Conservation (phyloP, 2,113 vertebrate genomes). For the Callospermophilus lateralis region DNA sequence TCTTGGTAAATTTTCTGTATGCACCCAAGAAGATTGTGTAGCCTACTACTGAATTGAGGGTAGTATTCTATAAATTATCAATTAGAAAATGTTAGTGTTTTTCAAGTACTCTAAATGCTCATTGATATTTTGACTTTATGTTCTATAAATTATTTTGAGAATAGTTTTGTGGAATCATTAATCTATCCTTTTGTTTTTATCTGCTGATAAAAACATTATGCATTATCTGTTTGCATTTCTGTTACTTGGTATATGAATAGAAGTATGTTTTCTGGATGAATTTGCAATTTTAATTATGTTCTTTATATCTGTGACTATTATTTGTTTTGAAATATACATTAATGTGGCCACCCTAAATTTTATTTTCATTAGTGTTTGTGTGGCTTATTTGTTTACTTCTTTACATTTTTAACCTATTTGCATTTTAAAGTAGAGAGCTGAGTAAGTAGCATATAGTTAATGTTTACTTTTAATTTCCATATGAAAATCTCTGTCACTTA, state of each 20-base stretch:
- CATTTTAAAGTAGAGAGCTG: not conserved
- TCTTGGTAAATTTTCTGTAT: not conserved
- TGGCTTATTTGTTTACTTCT: not conserved
- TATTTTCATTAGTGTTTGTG: not conserved
- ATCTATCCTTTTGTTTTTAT: not conserved
- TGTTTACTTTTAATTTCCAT: not conserved
- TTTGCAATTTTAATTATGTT: not conserved
- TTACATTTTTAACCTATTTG: not conserved
- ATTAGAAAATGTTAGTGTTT: not conserved
- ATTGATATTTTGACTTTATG: not conserved
- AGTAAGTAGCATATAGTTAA: not conserved
- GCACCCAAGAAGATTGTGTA: not conserved
- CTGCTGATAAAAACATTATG: too few relatives aligned
- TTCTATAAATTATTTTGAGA: not conserved
- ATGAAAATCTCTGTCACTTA: not conserved
- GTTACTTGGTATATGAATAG: not conserved
- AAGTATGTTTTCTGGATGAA: not conserved
- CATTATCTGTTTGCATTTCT: not conserved
- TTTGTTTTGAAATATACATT: not conserved
- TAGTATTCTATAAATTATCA: not conserved
- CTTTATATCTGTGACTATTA: not conserved
- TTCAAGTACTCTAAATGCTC: not conserved
- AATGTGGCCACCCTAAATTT: not conserved
- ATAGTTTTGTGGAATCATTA: too few relatives aligned
- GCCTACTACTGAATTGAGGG: not conserved